Base-by-base conservation (phyloP, 2,888 invertebrate genomes). In the Lepidocyrtoides sp. region DNA sequence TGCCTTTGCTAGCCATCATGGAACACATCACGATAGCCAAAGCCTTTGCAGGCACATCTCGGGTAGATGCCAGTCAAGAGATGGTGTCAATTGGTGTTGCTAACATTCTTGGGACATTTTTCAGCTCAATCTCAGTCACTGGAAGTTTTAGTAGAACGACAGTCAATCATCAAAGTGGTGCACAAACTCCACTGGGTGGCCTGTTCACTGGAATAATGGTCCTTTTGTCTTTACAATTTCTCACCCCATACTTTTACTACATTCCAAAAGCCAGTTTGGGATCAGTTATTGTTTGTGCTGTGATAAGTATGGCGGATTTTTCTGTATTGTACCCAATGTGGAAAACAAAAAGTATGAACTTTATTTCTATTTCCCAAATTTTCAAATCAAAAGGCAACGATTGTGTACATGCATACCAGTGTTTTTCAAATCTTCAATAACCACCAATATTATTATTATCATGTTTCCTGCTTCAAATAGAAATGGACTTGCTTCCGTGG, bases 11-110 rank as follows among this genome's bases (percentile, higher is more conserved):
- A 0, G 95, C 98, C 23, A 96, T 98, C 48, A 96, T 99, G 95
- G 99, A 99, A 95, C 97, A 98, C 94, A 98, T 99, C 94, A 98
- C 99, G 17, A 98, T 99, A 94, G 98, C 98, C 95, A 99, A 98
- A 96, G 98, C 98, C 32, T 99, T 99, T 95, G 96, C 93, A 5
- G 93, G 93, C 2, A 91, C 91, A 0, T 60, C 69, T 2, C 29
- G 92, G 26, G 95, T 96, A 75, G 95, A 95, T 92, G 95, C 96
- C 17, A 95, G 95, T 51, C 96, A 96, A 94, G 96, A 96, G 94
- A 92, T 94, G 92, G 66, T 93, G 3, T 91, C 92, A 2, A 91
- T 94, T 26, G 96, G 96, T 94, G 94, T 95, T 2, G 95, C 95
- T 20, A 96, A 96, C 93, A 94, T 96, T n/a, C 90, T 95, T 41